A percentile compares a stretch with the other conserved stretches of the same genome.
Conservation (phyloP, 2,888 invertebrate genomes). For the Galerucella nymphaeae region DNA sequence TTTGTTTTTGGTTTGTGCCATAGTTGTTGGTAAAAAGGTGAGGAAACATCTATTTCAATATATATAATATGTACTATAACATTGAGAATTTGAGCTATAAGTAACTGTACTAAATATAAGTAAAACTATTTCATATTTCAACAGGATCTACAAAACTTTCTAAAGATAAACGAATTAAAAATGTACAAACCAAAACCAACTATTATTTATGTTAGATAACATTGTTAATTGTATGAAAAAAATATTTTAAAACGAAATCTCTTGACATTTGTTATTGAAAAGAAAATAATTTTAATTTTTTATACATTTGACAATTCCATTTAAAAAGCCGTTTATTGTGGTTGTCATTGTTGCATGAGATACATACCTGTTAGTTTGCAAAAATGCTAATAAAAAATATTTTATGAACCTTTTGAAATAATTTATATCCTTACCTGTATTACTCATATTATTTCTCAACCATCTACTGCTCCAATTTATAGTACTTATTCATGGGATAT, state of each 20-base stretch:
- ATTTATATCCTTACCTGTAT: background rate
- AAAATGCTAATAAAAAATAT: slow-evolving; percentile 51
- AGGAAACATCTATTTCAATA: too few species aligned
- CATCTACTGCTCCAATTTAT: too few species aligned
- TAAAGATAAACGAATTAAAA: background rate
- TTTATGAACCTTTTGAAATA: slow-evolving; percentile 40
- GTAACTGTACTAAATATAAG: too few species aligned
- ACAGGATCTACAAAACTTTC: background rate
- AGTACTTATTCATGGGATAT: too few species aligned
- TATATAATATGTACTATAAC: too few species aligned
- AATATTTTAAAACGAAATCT: slow-evolving; percentile 43
- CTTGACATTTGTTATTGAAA: slow-evolving; percentile 41
- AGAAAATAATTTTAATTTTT: slow-evolving; percentile 42
- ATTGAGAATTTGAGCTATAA: too few species aligned
- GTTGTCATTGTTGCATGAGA: slow-evolving; percentile 44
- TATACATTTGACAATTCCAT: slow-evolving; percentile 39
- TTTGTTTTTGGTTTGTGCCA: slow-evolving; percentile 17
- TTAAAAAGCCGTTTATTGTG: slow-evolving; percentile 39
- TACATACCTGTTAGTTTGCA: slow-evolving; percentile 49
- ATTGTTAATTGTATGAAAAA: slow-evolving; percentile 48
- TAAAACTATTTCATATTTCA: too few species aligned
- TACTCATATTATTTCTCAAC: too few species aligned
- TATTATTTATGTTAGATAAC: slow-evolving; percentile 47
- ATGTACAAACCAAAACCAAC: slow-evolving; percentile 7
- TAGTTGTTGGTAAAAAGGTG: background rate